Conservation (phyloP, 1,140 invertebrate species). For the Chionoecetes opilio region DNA sequence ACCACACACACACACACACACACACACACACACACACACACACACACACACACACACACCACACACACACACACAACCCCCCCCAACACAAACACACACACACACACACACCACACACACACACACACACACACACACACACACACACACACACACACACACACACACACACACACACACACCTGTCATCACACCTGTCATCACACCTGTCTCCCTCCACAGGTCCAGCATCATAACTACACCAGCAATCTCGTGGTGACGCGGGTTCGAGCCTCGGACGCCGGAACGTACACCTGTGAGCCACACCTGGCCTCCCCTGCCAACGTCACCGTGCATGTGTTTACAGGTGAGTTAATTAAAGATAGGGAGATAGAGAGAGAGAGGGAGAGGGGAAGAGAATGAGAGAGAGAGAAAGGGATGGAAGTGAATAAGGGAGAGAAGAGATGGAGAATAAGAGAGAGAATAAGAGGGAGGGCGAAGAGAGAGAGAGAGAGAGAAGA, state of each 20-base stretch:
- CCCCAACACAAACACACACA: not conserved
- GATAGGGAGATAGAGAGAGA: not conserved
- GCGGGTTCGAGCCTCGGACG: conserved; percentile 69
- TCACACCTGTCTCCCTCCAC: not conserved
- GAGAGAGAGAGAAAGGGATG: not conserved
- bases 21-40: not conserved
- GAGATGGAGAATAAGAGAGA: not conserved
- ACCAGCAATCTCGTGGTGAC: conserved; percentile 78
- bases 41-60: not conserved
- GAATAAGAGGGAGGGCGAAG: not conserved
- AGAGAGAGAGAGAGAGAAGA: not conserved
- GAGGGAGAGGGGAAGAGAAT: not conserved
- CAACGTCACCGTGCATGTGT: conserved; percentile 79
- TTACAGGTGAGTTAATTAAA: conserved; percentile 73
- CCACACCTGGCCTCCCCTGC: conserved; percentile 79
- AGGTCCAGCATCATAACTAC: conserved; percentile 77
- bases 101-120: conserved; percentile 20
- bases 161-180: conserved; percentile 3
- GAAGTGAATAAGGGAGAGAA: not conserved
- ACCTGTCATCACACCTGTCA: not conserved
- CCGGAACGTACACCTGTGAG: conserved; percentile 78
- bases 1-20: not conserved
- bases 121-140: not conserved
- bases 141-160: conserved; percentile 2
- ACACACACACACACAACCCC: not conserved